These are phyloP conservation scores for Mionectes macconnelli DNA, from an alignment of 2,113 vertebrate species.

Conservation along the genomic window DNA sequence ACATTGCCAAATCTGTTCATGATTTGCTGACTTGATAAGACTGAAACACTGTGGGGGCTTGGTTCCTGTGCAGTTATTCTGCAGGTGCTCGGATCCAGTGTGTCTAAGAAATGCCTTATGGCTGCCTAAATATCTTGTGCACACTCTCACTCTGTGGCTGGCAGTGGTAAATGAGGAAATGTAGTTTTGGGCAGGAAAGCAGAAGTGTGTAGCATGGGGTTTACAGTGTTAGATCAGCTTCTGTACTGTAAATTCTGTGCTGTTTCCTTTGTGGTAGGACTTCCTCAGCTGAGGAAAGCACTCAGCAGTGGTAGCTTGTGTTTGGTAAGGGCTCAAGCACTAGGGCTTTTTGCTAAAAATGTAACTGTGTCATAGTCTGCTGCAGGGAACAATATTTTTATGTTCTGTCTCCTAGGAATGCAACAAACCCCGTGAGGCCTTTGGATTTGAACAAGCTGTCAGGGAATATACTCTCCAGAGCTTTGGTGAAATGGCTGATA, in stretches of 20 bases:
- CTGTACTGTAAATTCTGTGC: neutral
- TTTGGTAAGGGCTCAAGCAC: neutral
- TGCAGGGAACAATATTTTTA: neutral
- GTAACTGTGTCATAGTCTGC: neutral
- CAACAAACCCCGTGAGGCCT: constrained; percentile 95
- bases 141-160: neutral
- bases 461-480: constrained; percentile 95
- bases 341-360: neutral
- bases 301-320: neutral
- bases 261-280: neutral
- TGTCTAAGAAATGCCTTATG: neutral
- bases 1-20: neutral
- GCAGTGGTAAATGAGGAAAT: neutral
- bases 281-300: neutral
- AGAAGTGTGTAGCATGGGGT: neutral
- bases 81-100: neutral
- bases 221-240: neutral
- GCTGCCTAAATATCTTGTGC: neutral
- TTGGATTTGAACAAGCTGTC: constrained; percentile 96
- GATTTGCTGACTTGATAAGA: neutral
- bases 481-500: constrained; percentile 98
- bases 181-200: neutral
- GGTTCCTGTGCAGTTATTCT: neutral
- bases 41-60: neutral
- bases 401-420: constrained; percentile 83